phyloP scores from a whole-genome alignment of 2,888 invertebrate genomes.

The Linnaemya tessellans region DNA sequence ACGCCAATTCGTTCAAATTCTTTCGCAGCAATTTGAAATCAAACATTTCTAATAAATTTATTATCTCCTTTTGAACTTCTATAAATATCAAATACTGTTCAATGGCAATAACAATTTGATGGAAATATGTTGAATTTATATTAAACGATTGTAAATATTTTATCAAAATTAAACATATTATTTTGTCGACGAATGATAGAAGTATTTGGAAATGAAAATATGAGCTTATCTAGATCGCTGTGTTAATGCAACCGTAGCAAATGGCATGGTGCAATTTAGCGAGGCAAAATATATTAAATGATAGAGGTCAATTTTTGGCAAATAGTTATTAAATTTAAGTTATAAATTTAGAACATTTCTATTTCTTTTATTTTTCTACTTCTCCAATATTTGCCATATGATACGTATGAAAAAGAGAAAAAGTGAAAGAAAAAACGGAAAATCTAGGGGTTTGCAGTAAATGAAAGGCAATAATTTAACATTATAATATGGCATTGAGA shows the following conservation, averaged over 20 bases:
- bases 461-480: constrained; percentile 71
- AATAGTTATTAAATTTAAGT: constrained; percentile 70
- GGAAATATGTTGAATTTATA: constrained; percentile 41
- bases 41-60: neutral
- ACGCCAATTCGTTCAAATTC: neutral
- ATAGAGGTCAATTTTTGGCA: constrained; percentile 66
- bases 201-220: constrained; percentile 36
- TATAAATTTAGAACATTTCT: constrained; percentile 63
- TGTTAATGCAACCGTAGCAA: constrained; percentile 38
- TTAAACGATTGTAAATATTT: constrained; percentile 51
- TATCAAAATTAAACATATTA: constrained; percentile 52
- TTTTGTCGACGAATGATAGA: constrained; percentile 13
- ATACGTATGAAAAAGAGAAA: constrained; percentile 9
- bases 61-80: neutral
- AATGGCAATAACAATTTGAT: neutral
- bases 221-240: constrained; percentile 48
- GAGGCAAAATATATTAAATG: constrained; percentile 41
- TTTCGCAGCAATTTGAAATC: neutral
- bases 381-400: constrained; percentile 10
- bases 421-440: constrained; percentile 25
- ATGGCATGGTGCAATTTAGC: constrained; percentile 26
- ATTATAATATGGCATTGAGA: constrained; percentile 59
- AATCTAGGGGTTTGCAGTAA: constrained; percentile 54
- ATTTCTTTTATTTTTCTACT: constrained; percentile 27
- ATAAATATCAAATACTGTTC: neutral